A percentile compares a stretch with the other conserved stretches of the same genome.
Evolutionary conservation across 2,888 invertebrate species (phyloP).

Genomic region (Euzophera pinguis): DNA sequence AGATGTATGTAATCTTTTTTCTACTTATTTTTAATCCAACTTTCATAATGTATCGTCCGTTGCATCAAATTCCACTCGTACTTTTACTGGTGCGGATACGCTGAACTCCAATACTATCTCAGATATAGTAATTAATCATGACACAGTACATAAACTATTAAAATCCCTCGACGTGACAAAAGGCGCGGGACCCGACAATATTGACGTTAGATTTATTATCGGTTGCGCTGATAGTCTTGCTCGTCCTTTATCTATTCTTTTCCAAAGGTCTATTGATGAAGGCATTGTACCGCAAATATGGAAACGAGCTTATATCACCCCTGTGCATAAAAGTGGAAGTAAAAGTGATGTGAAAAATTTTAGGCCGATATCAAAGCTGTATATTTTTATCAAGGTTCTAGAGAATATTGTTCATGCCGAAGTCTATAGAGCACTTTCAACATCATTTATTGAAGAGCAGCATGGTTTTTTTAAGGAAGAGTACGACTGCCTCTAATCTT

Average conservation of each 20-base stretch:
- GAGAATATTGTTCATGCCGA: not conserved
- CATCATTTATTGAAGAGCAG: not conserved
- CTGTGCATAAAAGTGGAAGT: not conserved
- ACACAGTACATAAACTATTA: too few species aligned
- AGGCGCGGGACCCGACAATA: conserved; percentile 22
- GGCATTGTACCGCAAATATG: not conserved
- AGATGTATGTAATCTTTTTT: conserved; percentile 21
- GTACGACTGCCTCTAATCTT: not conserved
- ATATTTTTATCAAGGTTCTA: not conserved
- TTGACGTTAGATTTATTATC: conserved; percentile 18
- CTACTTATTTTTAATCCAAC: conserved; percentile 15
- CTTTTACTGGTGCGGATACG: not conserved
- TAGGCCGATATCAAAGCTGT: not conserved
- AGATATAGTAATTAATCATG: too few species aligned
- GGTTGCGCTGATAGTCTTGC: too few species aligned
- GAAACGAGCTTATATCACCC: too few species aligned
- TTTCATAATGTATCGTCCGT: not conserved
- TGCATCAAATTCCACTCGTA: not conserved
- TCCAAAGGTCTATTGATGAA: conserved; percentile 13
- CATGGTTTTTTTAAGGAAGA: not conserved
- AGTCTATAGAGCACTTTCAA: too few species aligned
- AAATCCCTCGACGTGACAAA: too few species aligned
- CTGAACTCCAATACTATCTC: too few species aligned
- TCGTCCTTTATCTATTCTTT: too few species aligned
- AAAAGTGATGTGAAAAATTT: not conserved